These are phyloP conservation scores for Neotragus moschatus DNA, from an alignment of 2,113 vertebrate genomes.

Conservation along the genomic window DNA sequence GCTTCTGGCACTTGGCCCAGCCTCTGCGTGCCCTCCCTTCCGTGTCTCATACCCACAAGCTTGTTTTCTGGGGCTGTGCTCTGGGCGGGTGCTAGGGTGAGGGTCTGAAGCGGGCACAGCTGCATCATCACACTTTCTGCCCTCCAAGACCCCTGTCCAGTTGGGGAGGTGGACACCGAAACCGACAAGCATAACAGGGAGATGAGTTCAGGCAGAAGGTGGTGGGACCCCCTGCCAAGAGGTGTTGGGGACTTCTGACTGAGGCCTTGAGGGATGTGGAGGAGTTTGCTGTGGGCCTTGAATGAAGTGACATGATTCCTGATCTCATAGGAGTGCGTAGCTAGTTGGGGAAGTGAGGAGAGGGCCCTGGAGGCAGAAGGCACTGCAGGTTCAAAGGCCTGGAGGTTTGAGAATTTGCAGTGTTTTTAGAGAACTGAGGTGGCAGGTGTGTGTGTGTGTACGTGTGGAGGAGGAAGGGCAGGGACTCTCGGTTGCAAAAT, in stretches of 20 bases:
- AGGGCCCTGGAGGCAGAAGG: background rate
- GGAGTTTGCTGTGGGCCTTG: background rate
- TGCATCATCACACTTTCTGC: rapidly evolving
- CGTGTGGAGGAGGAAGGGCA: background rate
- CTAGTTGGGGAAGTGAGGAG: background rate
- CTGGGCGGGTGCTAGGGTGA: background rate
- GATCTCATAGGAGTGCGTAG: background rate
- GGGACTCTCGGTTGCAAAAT: background rate
- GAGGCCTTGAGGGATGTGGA: background rate
- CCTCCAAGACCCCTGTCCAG: background rate
- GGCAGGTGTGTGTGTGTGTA: background rate
- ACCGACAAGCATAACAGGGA: too few relatives aligned
- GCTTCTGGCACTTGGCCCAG: background rate
- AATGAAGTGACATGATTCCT: background rate
- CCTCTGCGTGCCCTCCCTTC: background rate
- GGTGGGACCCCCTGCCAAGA: too few relatives aligned
- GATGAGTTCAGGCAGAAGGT: background rate
- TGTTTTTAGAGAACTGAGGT: background rate
- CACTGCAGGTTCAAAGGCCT: background rate
- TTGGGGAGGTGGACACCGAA: background rate
- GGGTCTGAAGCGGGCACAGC: rapidly evolving
- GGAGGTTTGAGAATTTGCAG: background rate
- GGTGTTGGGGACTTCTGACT: background rate
- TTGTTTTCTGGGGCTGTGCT: background rate
- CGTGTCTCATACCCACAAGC: background rate